phyloP scores from a whole-genome alignment of 2,797 vertebrate species.

The Tiaroga cobitis region DNA sequence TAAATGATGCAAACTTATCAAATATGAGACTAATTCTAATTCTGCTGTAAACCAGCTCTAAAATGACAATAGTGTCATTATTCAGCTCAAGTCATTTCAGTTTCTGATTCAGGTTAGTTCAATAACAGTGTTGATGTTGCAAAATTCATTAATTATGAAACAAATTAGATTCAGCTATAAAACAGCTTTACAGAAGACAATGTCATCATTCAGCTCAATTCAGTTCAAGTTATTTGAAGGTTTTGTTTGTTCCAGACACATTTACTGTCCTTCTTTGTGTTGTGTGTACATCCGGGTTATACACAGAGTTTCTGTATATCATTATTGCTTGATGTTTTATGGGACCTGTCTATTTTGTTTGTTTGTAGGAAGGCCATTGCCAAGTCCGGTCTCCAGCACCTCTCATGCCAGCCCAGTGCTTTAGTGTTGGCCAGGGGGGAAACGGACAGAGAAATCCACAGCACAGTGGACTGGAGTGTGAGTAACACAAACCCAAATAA shows the following conservation, averaged over 20 bases:
- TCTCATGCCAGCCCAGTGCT: slow-evolving; percentile 81
- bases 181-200: neutral
- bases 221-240: neutral
- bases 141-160: neutral
- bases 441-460: slow-evolving; percentile 82
- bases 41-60: neutral
- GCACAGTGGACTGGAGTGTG: slow-evolving; percentile 92
- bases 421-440: slow-evolving; percentile 75
- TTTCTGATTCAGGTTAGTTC: neutral
- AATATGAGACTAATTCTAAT: neutral
- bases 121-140: neutral
- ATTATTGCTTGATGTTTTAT: slow-evolving; percentile 5
- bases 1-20: neutral
- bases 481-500: slow-evolving; percentile 72
- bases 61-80: neutral
- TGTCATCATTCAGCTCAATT: neutral
- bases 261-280: slow-evolving; percentile 25
- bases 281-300: neutral
- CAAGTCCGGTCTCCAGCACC: slow-evolving; percentile 88
- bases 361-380: slow-evolving; percentile 92
- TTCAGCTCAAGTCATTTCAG: neutral
- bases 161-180: neutral
- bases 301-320: slow-evolving; percentile 45
- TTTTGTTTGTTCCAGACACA: neutral
- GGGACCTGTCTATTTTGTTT: slow-evolving; percentile 12